phyloP scores from a whole-genome alignment of 2,888 invertebrate genomes.

The Drosophila limbata region DNA sequence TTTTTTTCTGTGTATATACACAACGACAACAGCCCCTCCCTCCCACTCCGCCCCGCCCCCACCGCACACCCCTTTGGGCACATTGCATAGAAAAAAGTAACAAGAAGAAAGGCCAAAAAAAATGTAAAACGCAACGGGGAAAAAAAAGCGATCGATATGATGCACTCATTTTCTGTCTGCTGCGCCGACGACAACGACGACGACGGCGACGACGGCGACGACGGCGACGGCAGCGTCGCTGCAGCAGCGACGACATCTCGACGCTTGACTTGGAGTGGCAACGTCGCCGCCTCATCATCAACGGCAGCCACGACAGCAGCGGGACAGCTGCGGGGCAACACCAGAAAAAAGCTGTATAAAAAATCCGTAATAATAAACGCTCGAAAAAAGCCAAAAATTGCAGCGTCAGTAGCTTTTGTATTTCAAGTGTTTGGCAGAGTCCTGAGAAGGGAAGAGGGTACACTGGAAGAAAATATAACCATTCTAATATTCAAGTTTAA shows the following conservation, averaged over 20 bases:
- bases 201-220: constrained; percentile 42
- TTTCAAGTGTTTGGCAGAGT: constrained; percentile 67
- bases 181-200: constrained; percentile 74
- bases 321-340: constrained; percentile 10
- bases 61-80: constrained; percentile 37
- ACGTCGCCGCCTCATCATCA: constrained; percentile 60
- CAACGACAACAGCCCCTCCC: constrained; percentile 55
- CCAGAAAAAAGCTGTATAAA: constrained; percentile 41
- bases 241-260: constrained; percentile 56
- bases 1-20: too few species aligned
- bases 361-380: constrained; percentile 78
- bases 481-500: too few species aligned
- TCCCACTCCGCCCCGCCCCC: background rate
- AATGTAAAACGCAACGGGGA: constrained; percentile 72
- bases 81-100: constrained; percentile 81
- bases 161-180: constrained; percentile 85
- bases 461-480: too few species aligned
- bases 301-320: constrained; percentile 26
- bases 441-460: background rate
- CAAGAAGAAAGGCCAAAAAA: constrained; percentile 73
- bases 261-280: constrained; percentile 73
- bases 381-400: constrained; percentile 83
- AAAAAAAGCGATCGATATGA: constrained; percentile 85
- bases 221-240: constrained; percentile 35
- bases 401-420: constrained; percentile 83